These are phyloP conservation scores for Apocrypta bakeri DNA, from an alignment of 1,140 invertebrate species.

Conservation along the genomic window DNA sequence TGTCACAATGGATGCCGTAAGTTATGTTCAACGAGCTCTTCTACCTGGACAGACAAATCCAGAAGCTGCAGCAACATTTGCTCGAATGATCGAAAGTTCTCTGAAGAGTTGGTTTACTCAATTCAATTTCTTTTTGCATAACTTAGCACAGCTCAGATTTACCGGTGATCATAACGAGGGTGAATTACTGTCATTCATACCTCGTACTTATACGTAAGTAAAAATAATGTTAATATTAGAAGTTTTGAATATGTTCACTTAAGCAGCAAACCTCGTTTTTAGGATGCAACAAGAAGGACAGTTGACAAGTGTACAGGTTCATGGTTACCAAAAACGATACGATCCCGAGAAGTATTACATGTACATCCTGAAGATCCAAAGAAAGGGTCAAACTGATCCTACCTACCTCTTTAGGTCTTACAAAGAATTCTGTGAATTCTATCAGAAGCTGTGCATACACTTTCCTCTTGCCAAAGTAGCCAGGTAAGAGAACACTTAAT, in stretches of 20 bases:
- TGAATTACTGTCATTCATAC: slow-evolving; percentile 93
- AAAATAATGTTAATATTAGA: neutral
- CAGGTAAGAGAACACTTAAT: slow-evolving; percentile 77
- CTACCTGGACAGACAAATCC: slow-evolving; percentile 92
- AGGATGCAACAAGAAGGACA: slow-evolving; percentile 93
- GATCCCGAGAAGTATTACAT: slow-evolving; percentile 99
- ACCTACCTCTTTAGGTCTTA: slow-evolving; percentile 93
- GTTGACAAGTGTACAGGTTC: slow-evolving; percentile 89
- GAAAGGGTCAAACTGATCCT: slow-evolving; percentile 89
- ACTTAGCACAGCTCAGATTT: slow-evolving; percentile 94
- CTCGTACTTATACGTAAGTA: slow-evolving; percentile 92
- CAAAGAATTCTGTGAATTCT: slow-evolving; percentile 96
- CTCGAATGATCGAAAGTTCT: slow-evolving; percentile 92
- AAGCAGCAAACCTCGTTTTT: neutral
- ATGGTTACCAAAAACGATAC: slow-evolving; percentile 94
- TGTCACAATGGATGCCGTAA: slow-evolving; percentile 92
- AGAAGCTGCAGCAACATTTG: slow-evolving; percentile 95
- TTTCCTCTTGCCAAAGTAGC: slow-evolving; percentile 92
- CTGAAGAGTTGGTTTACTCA: slow-evolving; percentile 93
- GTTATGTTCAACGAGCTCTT: slow-evolving; percentile 93
- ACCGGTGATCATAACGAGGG: slow-evolving; percentile 88
- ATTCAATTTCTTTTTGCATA: slow-evolving; percentile 98
- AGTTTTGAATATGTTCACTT: neutral
- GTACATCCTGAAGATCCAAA: slow-evolving; percentile 91
- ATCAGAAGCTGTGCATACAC: slow-evolving; percentile 93